Evolutionary conservation across 2,113 vertebrate genomes (phyloP).

Genomic region (Oceanites oceanicus): DNA sequence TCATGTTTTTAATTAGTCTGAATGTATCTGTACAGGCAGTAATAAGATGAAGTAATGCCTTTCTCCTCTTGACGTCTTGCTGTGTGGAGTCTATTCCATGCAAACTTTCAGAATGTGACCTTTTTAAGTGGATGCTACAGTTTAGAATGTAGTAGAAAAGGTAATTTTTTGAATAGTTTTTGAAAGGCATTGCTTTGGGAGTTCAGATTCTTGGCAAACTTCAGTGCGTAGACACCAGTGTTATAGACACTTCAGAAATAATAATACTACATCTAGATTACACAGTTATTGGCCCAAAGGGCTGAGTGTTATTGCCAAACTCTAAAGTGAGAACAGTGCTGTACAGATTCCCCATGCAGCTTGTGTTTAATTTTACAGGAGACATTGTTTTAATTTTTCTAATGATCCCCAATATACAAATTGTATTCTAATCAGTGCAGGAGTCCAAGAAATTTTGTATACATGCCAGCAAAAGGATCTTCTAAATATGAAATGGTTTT

Average conservation of each 20-base stretch:
- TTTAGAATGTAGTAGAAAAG: background rate
- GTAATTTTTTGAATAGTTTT: background rate
- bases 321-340: background rate
- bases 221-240: background rate
- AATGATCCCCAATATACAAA: slow-evolving; percentile 33
- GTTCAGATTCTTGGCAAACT: background rate
- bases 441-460: slow-evolving; percentile 29
- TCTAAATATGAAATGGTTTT: background rate
- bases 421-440: slow-evolving; percentile 4
- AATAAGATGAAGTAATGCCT: background rate
- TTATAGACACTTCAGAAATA: slow-evolving; percentile 3
- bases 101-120: background rate
- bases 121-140: background rate
- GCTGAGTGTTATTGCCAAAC: background rate
- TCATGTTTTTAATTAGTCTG: background rate
- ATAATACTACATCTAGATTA: slow-evolving; percentile 32
- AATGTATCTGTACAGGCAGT: background rate
- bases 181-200: background rate
- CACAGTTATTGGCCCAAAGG: slow-evolving; percentile 1
- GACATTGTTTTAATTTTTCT: slow-evolving; percentile 58
- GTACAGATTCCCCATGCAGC: background rate
- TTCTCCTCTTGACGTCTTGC: background rate
- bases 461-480: slow-evolving; percentile 1
- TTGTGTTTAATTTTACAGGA: slow-evolving; percentile 48
- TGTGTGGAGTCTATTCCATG: background rate